A percentile compares a stretch with the other conserved stretches of the same genome.
Conservation (phyloP, 2,113 vertebrate species). For the Trichechus manatus region DNA sequence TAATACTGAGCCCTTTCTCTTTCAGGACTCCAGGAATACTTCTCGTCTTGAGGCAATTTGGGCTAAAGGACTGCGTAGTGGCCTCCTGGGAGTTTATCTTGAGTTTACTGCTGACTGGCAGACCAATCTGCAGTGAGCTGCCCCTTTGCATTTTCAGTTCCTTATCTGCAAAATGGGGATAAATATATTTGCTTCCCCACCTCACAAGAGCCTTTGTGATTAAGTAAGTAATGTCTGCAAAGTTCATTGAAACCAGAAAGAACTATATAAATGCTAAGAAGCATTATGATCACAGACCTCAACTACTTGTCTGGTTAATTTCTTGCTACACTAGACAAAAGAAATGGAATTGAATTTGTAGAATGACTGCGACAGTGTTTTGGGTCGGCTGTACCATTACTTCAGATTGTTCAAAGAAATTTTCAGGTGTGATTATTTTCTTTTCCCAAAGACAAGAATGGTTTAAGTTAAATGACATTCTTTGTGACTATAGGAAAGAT, state of each 20-base stretch:
- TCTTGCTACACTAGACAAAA: conserved; percentile 65
- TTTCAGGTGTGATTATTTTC: conserved; percentile 6
- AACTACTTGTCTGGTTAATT: conserved; percentile 64
- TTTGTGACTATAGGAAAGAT: conserved; percentile 34
- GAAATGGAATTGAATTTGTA: conserved; percentile 21
- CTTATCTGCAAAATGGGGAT: conserved; percentile 56
- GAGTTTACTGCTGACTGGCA: conserved; percentile 28
- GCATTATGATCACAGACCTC: conserved; percentile 51
- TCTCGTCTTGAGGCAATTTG: conserved; percentile 57
- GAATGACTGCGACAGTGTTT: not conserved
- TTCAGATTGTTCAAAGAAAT: conserved; percentile 46
- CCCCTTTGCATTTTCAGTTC: conserved; percentile 56
- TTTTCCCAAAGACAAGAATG: not conserved
- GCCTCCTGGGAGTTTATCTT: conserved; percentile 55
- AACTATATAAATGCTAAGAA: conserved; percentile 47
- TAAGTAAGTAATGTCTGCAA: conserved; percentile 53
- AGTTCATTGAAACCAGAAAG: conserved; percentile 61
- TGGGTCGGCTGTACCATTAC: not conserved
- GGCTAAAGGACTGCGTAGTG: conserved; percentile 53
- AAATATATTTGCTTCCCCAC: conserved; percentile 26
- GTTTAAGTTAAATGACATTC: conserved; percentile 19
- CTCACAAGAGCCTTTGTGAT: conserved; percentile 21
- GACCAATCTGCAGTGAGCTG: not conserved
- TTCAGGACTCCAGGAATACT: conserved; percentile 39
- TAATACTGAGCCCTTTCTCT: conserved; percentile 33